A percentile compares a stretch with the other conserved stretches of the same genome.
Conservation (phyloP, 2,888 invertebrate species). For the Eurytoma californica region DNA sequence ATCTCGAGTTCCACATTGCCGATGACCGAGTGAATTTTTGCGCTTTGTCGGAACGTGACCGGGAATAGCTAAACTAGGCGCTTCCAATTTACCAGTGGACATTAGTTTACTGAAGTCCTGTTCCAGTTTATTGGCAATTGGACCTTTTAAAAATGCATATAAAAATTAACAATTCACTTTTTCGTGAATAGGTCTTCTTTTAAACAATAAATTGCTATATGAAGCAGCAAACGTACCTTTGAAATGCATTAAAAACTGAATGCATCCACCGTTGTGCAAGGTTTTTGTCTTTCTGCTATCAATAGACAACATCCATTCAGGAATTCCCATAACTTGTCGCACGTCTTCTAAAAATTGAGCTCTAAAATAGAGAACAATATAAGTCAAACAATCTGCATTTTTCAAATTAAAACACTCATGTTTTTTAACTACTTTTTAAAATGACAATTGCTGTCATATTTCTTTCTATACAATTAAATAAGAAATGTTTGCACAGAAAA, state of each 20-base stretch:
- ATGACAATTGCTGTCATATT: no score
- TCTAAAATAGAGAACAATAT: constrained; percentile 74
- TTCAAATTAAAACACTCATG: no score
- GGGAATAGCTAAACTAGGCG: constrained; percentile 86
- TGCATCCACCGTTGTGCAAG: constrained; percentile 86
- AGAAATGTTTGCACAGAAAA: no score
- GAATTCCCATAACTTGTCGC: constrained; percentile 88
- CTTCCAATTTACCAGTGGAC: constrained; percentile 83
- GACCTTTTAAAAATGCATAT: constrained; percentile 75
- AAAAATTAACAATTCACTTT: not conserved
- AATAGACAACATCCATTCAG: constrained; percentile 92
- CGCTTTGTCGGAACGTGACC: constrained; percentile 85
- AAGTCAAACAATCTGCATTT: not conserved
- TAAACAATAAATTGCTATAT: not conserved
- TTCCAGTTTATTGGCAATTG: constrained; percentile 86
- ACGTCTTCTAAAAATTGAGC: constrained; percentile 90
- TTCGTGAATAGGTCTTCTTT: not conserved
- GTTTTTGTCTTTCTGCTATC: constrained; percentile 88
- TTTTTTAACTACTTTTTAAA: no score
- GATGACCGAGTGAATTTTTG: constrained; percentile 83
- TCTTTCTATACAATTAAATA: no score
- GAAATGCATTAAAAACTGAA: constrained; percentile 91
- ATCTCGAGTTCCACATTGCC: constrained; percentile 86
- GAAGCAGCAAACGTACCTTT: constrained; percentile 76
- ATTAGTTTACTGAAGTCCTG: constrained; percentile 87